These are phyloP conservation scores for Ptilorrhoa leucosticta DNA, from an alignment of 2,113 vertebrate species.

Conservation along the genomic window DNA sequence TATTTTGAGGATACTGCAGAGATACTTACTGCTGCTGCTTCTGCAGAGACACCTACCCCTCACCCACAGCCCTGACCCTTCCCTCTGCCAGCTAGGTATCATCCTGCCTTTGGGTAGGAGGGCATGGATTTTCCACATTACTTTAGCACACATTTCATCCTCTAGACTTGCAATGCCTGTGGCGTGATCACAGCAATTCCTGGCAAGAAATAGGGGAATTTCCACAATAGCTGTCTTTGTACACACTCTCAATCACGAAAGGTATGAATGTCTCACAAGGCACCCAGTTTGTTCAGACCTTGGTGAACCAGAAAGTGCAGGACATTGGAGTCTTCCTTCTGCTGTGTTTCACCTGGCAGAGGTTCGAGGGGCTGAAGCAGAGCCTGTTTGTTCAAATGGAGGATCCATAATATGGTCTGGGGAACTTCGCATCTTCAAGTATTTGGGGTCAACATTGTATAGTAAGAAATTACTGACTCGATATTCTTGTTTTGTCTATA, in stretches of 20 bases:
- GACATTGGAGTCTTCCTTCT: neutral
- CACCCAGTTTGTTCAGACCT: neutral
- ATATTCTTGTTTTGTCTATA: neutral
- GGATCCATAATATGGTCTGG: rapidly evolving
- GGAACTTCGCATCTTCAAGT: neutral
- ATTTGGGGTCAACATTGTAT: neutral
- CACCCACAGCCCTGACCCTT: rapidly evolving
- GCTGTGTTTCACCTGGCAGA: neutral
- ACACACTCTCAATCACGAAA: rapidly evolving
- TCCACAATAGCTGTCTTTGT: neutral
- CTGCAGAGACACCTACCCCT: neutral
- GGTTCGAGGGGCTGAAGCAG: neutral
- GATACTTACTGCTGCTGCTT: neutral
- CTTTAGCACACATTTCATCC: neutral
- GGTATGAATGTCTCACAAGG: neutral
- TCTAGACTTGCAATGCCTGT: neutral
- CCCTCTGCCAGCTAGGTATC: neutral
- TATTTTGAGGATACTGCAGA: neutral
- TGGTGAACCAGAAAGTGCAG: neutral
- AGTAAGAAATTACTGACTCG: neutral
- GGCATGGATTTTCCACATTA: neutral
- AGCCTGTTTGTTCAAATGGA: neutral
- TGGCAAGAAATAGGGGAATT: neutral
- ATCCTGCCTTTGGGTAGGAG: neutral
- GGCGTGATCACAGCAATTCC: rapidly evolving